A percentile compares a stretch with the other conserved stretches of the same genome.
These are phyloP conservation scores for Acanthococcus lagerstroemiae DNA, from an alignment of 2,888 invertebrate species.

Conservation along the genomic window DNA sequence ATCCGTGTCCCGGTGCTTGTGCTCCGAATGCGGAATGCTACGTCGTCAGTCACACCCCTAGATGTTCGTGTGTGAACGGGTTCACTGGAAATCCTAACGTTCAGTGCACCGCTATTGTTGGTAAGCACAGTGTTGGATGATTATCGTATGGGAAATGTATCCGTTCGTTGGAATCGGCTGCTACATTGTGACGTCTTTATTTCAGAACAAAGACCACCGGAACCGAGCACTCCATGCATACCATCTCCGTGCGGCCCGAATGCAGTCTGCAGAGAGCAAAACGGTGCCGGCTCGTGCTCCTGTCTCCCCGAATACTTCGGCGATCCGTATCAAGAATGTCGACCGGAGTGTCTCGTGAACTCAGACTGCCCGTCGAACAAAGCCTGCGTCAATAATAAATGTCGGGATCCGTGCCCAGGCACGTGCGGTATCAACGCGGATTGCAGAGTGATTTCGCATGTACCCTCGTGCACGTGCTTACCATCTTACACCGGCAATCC, in stretches of 20 bases:
- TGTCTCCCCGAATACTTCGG: constrained; percentile 58
- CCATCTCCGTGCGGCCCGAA: constrained; percentile 47
- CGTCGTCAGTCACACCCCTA: constrained; percentile 45
- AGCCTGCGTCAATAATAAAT: constrained; percentile 45
- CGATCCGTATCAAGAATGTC: constrained; percentile 63
- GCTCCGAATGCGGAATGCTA: constrained; percentile 42
- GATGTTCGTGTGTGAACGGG: constrained; percentile 43
- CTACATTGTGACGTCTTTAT: no score
- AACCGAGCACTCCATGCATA: constrained; percentile 43
- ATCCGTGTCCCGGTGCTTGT: constrained; percentile 43
- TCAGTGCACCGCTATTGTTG: constrained; percentile 34
- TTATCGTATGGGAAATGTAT: no score
- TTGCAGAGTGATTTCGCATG: constrained; percentile 47
- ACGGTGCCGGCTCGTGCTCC: constrained; percentile 41
- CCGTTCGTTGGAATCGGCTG: no score
- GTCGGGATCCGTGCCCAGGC: constrained; percentile 46
- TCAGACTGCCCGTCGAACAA: constrained; percentile 43
- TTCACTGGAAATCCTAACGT: constrained; percentile 40
- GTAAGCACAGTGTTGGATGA: constrained; percentile 19
- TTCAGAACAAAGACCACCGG: constrained; percentile 31
- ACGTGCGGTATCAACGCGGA: constrained; percentile 47
- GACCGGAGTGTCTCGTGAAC: constrained; percentile 46
- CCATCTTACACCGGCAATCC: constrained; percentile 44
- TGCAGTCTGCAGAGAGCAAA: constrained; percentile 44
- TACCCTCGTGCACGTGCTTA: constrained; percentile 46